A percentile compares a stretch with the other conserved stretches of the same genome.
Conservation (phyloP, 2,113 vertebrate genomes). For the Perca flavescens region DNA sequence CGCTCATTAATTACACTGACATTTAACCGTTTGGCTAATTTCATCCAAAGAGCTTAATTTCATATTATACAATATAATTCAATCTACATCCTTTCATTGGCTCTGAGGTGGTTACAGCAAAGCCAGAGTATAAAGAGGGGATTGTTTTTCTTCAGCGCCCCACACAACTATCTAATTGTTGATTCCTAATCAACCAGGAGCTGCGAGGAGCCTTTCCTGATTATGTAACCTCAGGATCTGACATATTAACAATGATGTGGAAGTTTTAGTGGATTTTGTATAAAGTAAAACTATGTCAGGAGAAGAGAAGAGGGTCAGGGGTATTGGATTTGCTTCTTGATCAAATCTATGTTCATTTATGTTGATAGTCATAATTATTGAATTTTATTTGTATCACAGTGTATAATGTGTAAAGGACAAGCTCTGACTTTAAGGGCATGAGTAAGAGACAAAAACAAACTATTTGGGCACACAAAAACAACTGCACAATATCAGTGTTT, state of each 20-base stretch:
- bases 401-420: constrained; percentile 11
- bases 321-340: neutral
- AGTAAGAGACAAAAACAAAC: constrained; percentile 18
- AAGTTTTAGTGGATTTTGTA: constrained; percentile 57
- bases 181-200: constrained; percentile 82
- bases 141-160: constrained; percentile 84
- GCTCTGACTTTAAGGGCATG: neutral
- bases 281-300: constrained; percentile 33
- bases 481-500: constrained; percentile 47
- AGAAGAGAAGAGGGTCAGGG: neutral
- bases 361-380: neutral
- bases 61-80: constrained; percentile 49
- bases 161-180: constrained; percentile 84
- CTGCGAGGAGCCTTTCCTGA: constrained; percentile 73
- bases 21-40: constrained; percentile 47
- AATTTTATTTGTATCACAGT: neutral
- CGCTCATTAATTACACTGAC: constrained; percentile 52
- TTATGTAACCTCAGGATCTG: constrained; percentile 82
- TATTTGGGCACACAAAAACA: constrained; percentile 48
- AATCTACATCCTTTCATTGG: constrained; percentile 56
- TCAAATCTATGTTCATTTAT: neutral
- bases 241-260: constrained; percentile 74
- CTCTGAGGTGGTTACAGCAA: constrained; percentile 62
- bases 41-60: constrained; percentile 44
- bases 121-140: constrained; percentile 81